Percentiles rank a stretch among this genome's conserved stretches.
These are phyloP conservation scores for Muricea muricata DNA, from an alignment of 92 coral and sea anemone species.

Conservation along the genomic window DNA sequence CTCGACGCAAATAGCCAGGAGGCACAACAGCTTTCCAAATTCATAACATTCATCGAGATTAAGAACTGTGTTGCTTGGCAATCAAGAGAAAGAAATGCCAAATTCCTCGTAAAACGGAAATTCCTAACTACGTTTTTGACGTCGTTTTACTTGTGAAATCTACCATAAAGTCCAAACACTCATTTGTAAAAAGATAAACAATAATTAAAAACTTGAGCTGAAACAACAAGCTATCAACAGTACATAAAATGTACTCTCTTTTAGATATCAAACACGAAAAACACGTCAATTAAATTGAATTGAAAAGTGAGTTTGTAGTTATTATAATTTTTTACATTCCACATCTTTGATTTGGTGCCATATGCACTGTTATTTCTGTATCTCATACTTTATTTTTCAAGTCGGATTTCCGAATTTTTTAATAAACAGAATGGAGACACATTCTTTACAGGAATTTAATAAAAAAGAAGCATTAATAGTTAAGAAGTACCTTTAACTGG, in stretches of 20 bases:
- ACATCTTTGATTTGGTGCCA: background rate
- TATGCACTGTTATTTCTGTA: background rate
- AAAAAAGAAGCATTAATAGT: too few relatives aligned
- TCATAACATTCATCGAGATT: constrained; percentile 11
- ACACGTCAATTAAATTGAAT: background rate
- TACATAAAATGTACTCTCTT: background rate
- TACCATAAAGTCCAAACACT: background rate
- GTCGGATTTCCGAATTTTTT: background rate
- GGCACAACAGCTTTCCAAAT: constrained; percentile 3
- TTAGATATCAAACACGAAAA: background rate
- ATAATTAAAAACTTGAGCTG: background rate
- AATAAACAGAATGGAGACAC: too few relatives aligned
- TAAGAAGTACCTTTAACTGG: too few relatives aligned
- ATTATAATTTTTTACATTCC: background rate
- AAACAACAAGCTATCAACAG: background rate
- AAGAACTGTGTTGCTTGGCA: constrained; percentile 9
- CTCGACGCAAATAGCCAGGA: background rate
- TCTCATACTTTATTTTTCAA: background rate
- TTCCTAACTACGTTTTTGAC: constrained; percentile 3
- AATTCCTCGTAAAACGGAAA: background rate
- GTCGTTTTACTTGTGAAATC: background rate
- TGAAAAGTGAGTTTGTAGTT: background rate
- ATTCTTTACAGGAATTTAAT: background rate
- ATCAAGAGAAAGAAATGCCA: constrained; percentile 10
- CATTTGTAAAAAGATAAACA: constrained; percentile 5